Base-by-base conservation (phyloP, 2,888 invertebrate genomes). In the Parascotia fuliginaria region DNA sequence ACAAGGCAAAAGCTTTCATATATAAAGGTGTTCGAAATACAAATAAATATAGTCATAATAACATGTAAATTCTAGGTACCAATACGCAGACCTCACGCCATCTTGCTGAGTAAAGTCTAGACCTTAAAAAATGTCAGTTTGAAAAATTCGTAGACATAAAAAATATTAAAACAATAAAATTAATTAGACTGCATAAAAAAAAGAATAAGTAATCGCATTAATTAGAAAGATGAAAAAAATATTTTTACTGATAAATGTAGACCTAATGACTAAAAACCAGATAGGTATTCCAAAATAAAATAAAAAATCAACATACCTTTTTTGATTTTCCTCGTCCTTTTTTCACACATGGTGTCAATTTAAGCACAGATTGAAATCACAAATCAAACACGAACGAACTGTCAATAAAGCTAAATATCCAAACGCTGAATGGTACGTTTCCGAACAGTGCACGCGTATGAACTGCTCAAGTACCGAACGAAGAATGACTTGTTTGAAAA, bases 261-360 rank as follows among this genome's bases (percentile, higher is more conserved):
- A n/a, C n/a, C n/a, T 19, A 5, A 19, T 19, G 24, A 24, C 24
- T 24, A 24, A 24, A 24, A 24, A 24, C 6, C 24, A 24, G 24
- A 24, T 24, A 19, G 3, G 3, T 19, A 5, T 19, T 3, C 19
- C 19, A 32, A 13, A 32, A 4, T 11, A 6, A 4, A 31, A 31
- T 7, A 32, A 33, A 29, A n/a, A 5, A 37, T 37, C 55, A 11
- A 64, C 75, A n/a, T 54, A 88, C 88, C 86, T 81, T 74, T 87
- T 49, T 81, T 86, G 12, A 82, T 73, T 65, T 84, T 86, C 51
- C 80, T 83, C 32, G 63, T 75, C 60, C 86, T 80, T 73, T 85
- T 88, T 60, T 88, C 84, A 80, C 88, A 88, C 88, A 88, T 87
- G 37, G 61, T 79, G 61, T 32, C 41, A 54, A 67, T 51, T n/a